These are phyloP conservation scores for Shinisaurus crocodilurus DNA, from an alignment of 2,113 vertebrate genomes.

Conservation along the genomic window DNA sequence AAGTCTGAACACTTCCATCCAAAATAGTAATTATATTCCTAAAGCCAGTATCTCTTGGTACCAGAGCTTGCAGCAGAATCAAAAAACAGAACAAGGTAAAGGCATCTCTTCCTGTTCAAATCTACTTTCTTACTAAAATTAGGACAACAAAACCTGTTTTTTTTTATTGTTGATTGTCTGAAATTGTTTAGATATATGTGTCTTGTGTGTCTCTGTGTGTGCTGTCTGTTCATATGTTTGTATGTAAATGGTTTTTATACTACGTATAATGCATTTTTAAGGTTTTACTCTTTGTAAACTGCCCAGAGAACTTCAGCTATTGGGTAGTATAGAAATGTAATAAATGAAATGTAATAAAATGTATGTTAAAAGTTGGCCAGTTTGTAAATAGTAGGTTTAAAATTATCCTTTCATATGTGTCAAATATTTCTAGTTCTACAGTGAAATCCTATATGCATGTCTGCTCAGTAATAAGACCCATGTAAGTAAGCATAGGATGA, in stretches of 20 bases:
- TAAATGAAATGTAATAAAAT: no score
- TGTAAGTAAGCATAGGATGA: background rate
- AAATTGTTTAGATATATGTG: no score
- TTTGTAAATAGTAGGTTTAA: background rate
- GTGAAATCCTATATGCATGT: no score
- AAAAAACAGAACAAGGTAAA: background rate
- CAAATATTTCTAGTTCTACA: background rate
- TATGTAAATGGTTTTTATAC: no score
- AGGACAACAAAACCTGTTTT: background rate
- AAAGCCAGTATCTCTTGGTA: conserved; percentile 25
- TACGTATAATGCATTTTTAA: no score
- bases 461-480: background rate
- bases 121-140: background rate
- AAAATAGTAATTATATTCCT: conserved; percentile 37
- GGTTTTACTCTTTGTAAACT: no score
- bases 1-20: conserved; percentile 20
- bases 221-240: no score
- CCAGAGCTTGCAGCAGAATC: conserved; percentile 3
- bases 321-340: no score
- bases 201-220: no score
- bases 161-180: no score
- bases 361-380: background rate
- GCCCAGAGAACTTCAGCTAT: no score
- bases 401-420: background rate
- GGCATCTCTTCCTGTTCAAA: background rate